Percentiles rank a stretch among this genome's conserved stretches.
Evolutionary conservation across 2,888 invertebrate species (phyloP).

Genomic region (Calliscelio sp.): DNA sequence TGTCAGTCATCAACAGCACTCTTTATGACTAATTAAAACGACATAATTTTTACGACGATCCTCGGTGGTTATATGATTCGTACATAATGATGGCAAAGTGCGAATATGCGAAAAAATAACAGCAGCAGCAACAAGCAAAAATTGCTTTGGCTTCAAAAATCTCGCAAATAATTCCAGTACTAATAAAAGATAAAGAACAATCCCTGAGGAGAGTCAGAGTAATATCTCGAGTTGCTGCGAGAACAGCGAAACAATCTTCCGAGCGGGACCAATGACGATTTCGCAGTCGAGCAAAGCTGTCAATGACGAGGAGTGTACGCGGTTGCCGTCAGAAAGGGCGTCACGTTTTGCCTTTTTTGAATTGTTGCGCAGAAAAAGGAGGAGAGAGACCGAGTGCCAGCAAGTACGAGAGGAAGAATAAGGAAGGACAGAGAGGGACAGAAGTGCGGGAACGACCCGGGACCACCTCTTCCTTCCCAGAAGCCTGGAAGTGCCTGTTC

Average conservation of each 20-base stretch:
- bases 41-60: no score
- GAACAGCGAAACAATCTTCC: slow-evolving; percentile 64
- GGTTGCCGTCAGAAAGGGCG: slow-evolving; percentile 68
- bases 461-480: slow-evolving; percentile 77
- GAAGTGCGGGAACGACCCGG: slow-evolving; percentile 56
- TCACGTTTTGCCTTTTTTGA: slow-evolving; percentile 76
- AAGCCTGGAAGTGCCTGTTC: slow-evolving; percentile 80
- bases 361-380: slow-evolving; percentile 34
- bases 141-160: no score
- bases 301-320: slow-evolving; percentile 66
- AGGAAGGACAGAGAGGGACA: slow-evolving; percentile 11
- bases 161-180: slow-evolving; percentile 20
- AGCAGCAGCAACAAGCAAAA: no score
- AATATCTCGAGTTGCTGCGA: slow-evolving; percentile 43
- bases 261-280: slow-evolving; percentile 75
- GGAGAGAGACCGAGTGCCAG: background rate
- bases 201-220: slow-evolving; percentile 41
- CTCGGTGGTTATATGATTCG: no score
- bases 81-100: no score
- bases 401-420: background rate
- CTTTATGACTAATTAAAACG: no score
- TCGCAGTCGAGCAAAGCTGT: slow-evolving; percentile 70
- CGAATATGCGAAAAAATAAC: slow-evolving; percentile 18
- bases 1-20: no score
- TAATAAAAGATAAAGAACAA: slow-evolving; percentile 33